Evolutionary conservation across 2,888 invertebrate species (phyloP).

Genomic region (Meteorus cinctellus): DNA sequence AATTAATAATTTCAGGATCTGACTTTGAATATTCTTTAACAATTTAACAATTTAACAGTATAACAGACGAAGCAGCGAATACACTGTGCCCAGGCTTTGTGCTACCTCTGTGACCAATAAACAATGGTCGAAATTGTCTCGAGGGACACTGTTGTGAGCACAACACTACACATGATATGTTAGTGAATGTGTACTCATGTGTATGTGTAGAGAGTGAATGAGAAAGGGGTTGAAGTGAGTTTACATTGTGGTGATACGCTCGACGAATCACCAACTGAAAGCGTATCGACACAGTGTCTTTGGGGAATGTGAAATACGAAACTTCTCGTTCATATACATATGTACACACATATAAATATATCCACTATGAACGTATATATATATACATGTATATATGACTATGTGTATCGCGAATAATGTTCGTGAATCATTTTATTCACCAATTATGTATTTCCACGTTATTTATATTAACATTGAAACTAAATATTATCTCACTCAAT

Average conservation of each 20-base stretch:
- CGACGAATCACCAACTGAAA: neutral
- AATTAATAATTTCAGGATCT: neutral
- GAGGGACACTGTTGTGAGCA: neutral
- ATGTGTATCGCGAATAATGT: neutral
- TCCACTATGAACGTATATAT: too few species aligned
- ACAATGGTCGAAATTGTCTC: slow-evolving; percentile 15
- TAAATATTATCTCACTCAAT: neutral
- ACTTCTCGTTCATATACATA: neutral
- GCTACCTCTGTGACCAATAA: slow-evolving; percentile 4
- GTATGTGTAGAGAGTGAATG: neutral
- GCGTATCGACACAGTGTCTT: slow-evolving; percentile 2
- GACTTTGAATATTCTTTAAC: neutral
- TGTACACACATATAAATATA: neutral
- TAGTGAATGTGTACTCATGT: neutral
- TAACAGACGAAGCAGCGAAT: neutral
- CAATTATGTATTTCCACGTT: too few species aligned
- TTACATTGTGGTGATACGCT: slow-evolving; percentile 19
- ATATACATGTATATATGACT: too few species aligned
- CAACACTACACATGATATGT: slow-evolving; percentile 14
- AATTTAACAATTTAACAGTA: neutral
- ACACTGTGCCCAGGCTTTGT: slow-evolving; percentile 4
- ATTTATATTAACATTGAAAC: too few species aligned
- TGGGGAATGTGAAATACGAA: slow-evolving; percentile 10
- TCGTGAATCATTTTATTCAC: neutral
- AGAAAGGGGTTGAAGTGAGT: neutral